These are phyloP conservation scores for Prolemur simus DNA, from an alignment of 2,113 vertebrate genomes.

Conservation along the genomic window DNA sequence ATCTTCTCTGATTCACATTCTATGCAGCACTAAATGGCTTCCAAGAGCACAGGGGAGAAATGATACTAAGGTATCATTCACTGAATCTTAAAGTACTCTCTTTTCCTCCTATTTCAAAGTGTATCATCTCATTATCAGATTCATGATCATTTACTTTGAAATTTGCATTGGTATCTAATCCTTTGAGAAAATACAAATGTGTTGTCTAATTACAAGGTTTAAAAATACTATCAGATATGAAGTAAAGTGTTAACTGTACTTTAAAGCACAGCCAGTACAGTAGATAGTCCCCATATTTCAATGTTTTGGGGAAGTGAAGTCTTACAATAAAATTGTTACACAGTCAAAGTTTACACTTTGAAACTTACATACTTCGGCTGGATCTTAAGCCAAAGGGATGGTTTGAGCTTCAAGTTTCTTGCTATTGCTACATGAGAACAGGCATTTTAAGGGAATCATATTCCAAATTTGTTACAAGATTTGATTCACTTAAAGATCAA, in stretches of 20 bases:
- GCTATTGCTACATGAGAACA: too few species aligned
- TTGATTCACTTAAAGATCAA: background rate
- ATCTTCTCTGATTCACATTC: background rate
- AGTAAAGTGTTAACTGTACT: background rate
- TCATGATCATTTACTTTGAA: slow-evolving; percentile 16
- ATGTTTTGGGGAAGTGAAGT: background rate
- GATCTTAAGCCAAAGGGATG: background rate
- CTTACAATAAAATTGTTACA: background rate
- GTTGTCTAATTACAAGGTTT: background rate
- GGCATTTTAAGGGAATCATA: background rate
- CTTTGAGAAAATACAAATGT: background rate
- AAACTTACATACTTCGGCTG: background rate
- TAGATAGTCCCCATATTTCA: background rate
- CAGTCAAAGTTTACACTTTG: background rate
- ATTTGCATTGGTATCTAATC: background rate
- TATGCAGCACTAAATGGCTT: background rate
- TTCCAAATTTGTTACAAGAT: background rate
- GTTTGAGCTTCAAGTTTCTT: background rate
- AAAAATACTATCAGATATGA: background rate
- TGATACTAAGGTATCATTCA: background rate
- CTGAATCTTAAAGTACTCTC: background rate
- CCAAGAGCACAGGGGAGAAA: background rate
- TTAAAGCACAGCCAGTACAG: background rate
- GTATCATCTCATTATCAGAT: background rate
- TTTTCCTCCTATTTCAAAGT: background rate